Base-by-base conservation (phyloP, 2,797 vertebrate genomes). In the Cirrhinus molitorella region DNA sequence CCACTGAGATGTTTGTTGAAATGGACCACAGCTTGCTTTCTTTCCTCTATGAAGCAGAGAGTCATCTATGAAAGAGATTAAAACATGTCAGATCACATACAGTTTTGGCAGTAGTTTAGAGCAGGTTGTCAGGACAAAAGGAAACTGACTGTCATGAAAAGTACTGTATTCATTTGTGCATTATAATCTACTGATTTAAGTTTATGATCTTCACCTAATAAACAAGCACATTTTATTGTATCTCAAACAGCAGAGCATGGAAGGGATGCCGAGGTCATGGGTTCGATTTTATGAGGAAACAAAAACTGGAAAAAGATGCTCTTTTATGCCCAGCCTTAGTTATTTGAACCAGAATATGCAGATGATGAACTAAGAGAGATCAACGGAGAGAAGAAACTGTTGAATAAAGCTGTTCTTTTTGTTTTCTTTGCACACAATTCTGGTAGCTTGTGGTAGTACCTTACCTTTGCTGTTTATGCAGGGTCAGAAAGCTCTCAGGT, bases 71-170 rank as follows among this genome's bases (percentile, higher is more conserved):
- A 88, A 90, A 88, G 65, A 85, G 53, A 51, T 68, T 28, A 55
- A 83, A 85, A 88, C 65, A 85, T 67, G 66, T 63, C 80, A 89
- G 68, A 90, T 88, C 63, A 91, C 91, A n/a, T n/a, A 63, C 71
- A 88, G 85, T 72, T 90, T 91, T 81, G 86, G 77, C 23, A 83
- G 59, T 16, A 83, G 89, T 89, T 90, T 75, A 89, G 79, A 87
- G 83, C 55, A n/a, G n/a, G n/a, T n/a, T n/a, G 87, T 88, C 83
- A 88, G 87, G 59, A 89, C 79, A 61, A 83, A 76, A 51, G 81
- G 23, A 73, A 53, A 73, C 9, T 1, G 19, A 37, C 47, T 37
- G 12, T 55, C 55, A 55, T 5, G 78, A 92, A 88, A 90, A 89
- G n/a, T n/a, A n/a, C n/a, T n/a, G n/a, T n/a, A n/a, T n/a, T 51